phyloP scores from a whole-genome alignment of 2,888 invertebrate genomes.

The Tipula confusa region DNA sequence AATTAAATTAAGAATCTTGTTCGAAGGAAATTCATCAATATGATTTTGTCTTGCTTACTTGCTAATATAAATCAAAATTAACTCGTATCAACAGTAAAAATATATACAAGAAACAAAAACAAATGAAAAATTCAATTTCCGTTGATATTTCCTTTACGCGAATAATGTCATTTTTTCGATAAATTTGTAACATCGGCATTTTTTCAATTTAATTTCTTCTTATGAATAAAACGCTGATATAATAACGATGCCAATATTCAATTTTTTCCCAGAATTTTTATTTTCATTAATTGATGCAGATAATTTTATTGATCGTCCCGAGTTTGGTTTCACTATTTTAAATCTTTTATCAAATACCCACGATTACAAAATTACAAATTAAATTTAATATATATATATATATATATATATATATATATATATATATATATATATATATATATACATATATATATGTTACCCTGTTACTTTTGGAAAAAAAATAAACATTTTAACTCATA shows the following conservation, averaged over 20 bases:
- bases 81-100: neutral
- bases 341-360: no score
- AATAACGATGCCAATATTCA: neutral
- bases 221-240: neutral
- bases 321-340: no score
- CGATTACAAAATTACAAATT: no score
- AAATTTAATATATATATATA: no score
- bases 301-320: no score
- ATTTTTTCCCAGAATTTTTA: neutral
- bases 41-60: neutral
- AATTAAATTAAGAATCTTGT: neutral
- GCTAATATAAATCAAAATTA: neutral
- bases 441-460: no score
- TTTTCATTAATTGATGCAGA: neutral
- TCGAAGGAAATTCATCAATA: neutral
- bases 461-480: no score
- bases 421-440: no score
- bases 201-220: neutral
- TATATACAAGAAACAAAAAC: no score
- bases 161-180: neutral
- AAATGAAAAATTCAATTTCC: slow-evolving; percentile 12
- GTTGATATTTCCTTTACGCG: neutral
- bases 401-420: no score
- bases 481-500: no score
- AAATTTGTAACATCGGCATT: neutral